Evolutionary conservation across 2,888 invertebrate species (phyloP), one percentile per base, ranked within the genome.

Genomic region (Rhagophthalmus giganteus): DNA sequence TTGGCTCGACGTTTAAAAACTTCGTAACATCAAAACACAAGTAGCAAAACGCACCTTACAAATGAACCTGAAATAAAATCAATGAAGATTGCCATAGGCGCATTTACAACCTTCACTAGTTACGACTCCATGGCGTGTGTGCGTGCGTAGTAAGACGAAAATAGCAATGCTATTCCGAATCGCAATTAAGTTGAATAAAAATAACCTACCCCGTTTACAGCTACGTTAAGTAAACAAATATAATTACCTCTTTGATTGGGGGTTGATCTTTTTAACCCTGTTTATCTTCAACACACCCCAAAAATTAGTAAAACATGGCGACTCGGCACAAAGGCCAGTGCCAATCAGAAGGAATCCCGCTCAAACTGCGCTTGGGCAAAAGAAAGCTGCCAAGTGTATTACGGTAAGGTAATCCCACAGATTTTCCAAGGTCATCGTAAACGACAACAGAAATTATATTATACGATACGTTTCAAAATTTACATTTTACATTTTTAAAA

Each of bases 291-390:
- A 73, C 72, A 73, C 73, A 84, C 83, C 84, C 84, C 84, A 82
- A 81, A n/a, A 82, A 80, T 80, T 81, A 83, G 81, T 82, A 84
- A 84, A 86, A 86, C 86, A 87, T 87, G 87, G 86, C 86, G 84
- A 82, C 70, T 66, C 67, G 71, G 71, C 71, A 65, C 69, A 65
- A 65, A 61, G 70, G 69, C 70, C 69, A 68, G 65, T 68, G 68
- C 69, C 70, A 71, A 70, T 70, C 67, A 68, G 62, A 63, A 61
- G 57, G 55, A 55, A 62, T 66, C 68, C 68, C 68, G 69, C 69
- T 67, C 57, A 66, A 69, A 65, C 54, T 54, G 54, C 54, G 54
- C 54, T 54, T 54, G 54, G 54, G 48, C 54, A 54, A 39, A 14
- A 27, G 7, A 31, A 14, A 16, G 15, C 32, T 11, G 16, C 51